Conservation (phyloP, 2,888 invertebrate species). For the Trimorus sp. region DNA sequence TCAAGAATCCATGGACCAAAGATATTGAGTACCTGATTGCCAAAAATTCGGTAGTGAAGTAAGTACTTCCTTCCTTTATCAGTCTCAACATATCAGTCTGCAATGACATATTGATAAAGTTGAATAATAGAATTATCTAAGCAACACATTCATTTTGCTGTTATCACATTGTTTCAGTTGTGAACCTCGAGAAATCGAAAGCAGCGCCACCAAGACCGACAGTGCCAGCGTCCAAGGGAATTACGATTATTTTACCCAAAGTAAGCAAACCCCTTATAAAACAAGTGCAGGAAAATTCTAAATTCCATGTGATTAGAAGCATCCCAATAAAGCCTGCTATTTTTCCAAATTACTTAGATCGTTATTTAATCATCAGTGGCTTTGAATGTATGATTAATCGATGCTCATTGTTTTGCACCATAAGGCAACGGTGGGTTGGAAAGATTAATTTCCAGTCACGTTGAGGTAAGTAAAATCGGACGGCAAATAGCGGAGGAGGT, state of each 20-base stretch:
- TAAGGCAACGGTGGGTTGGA: conserved; percentile 85
- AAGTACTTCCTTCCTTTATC: conserved; percentile 76
- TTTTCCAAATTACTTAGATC: conserved; percentile 15
- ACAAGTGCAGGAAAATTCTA: neutral
- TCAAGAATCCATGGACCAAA: conserved; percentile 97
- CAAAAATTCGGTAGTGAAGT: conserved; percentile 90
- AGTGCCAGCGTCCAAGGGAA: conserved; percentile 81
- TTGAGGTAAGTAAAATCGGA: conserved; percentile 93
- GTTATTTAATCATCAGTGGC: conserved; percentile 10
- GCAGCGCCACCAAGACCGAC: conserved; percentile 81
- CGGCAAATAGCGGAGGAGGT: conserved; percentile 92
- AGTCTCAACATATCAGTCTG: no score
- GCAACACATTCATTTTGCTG: no score
- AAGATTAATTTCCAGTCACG: conserved; percentile 87
- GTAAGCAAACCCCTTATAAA: conserved; percentile 76
- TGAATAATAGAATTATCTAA: no score
- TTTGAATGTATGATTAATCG: neutral
- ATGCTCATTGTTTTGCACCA: conserved; percentile 7
- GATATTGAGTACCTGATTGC: conserved; percentile 95
- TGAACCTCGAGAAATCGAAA: conserved; percentile 82
- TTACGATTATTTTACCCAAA: conserved; percentile 84
- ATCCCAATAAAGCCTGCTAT: neutral
- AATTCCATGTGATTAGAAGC: no score
- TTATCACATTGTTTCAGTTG: conserved; percentile 76
- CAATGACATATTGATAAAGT: no score